Conservation (phyloP, 2,797 vertebrate species). For the Chaenodraco wilsoni region DNA sequence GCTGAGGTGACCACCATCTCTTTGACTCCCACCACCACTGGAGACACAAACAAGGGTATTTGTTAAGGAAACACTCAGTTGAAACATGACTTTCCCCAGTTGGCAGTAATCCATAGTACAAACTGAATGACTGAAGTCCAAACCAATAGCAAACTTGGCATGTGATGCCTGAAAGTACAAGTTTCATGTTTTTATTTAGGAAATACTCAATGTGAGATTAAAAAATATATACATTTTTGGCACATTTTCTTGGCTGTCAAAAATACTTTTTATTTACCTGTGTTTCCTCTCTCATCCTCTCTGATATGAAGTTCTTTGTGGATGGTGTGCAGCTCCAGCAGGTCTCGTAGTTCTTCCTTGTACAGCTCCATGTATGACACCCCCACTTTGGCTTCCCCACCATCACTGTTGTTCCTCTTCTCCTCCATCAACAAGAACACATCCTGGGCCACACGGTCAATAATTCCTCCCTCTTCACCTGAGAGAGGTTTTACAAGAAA, state of each 20-base stretch:
- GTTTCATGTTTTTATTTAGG: neutral
- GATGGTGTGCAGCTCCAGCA: conserved; percentile 86
- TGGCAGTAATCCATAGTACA: neutral
- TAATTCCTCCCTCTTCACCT: conserved; percentile 89
- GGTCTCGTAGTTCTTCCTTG: conserved; percentile 90
- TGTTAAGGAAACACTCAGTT: neutral
- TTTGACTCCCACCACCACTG: conserved; percentile 91
- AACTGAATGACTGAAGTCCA: neutral
- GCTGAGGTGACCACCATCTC: conserved; percentile 85
- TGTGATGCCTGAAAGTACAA: neutral
- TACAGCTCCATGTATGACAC: conserved; percentile 93
- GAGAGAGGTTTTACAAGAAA: conserved; percentile 65
- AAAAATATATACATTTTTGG: conserved; percentile 1
- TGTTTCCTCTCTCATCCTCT: conserved; percentile 92
- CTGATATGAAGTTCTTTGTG: conserved; percentile 89
- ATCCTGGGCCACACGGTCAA: conserved; percentile 88
- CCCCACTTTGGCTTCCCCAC: conserved; percentile 77
- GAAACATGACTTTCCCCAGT: neutral
- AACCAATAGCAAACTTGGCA: neutral
- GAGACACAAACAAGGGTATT: conserved; percentile 38
- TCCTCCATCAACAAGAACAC: conserved; percentile 87
- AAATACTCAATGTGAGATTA: neutral
- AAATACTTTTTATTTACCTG: conserved; percentile 76
- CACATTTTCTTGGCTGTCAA: neutral
- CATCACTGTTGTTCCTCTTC: conserved; percentile 63